Evolutionary conservation across 2,797 vertebrate genomes (phyloP), one percentile per base, ranked within the genome.

Genomic region (Sebastes taczanowskii): DNA sequence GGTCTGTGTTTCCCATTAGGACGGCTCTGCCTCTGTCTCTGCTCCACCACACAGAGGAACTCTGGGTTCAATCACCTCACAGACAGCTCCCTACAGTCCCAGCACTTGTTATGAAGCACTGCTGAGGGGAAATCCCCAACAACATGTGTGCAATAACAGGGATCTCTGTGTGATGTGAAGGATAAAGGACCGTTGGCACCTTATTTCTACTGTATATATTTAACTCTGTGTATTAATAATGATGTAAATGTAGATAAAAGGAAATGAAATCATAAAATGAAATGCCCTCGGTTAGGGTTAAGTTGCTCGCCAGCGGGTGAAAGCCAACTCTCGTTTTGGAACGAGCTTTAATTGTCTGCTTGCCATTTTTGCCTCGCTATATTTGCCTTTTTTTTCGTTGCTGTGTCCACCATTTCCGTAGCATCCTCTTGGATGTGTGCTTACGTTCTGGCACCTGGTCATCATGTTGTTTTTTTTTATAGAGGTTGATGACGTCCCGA

Each of bases 1-100:
- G 74, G 62, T 85, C 92, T 94, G 89, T 92, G 90, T 93, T 94
- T 94, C 80, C 73, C 90, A 92, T 94, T 90, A 92, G 80, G 84
- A 77, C 52, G 22, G 66, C 81, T 84, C 68, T 77, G 82, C 74
- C 83, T 83, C 65, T 71, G 78, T 77, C 67, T 80, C 69, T 46
- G 79, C 76, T 77, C 65, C 67, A 68, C 65, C 83, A 73, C 75
- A 77, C 53, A 60, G 73, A 60, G 68, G 52, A 82, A 7, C 65
- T 71, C 66, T 53, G 76, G 83, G 84, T 86, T 86, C 55, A 74
- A 55, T 81, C 74, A 52, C 77, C 84, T 80, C 65, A 11, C 65
- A 77, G 64, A 80, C 46, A 46, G 53, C 60, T 82, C 76, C 81
- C 68, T 29, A 11, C 22, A 77, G 75, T 27, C 80, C n/a, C 74